Conservation (phyloP, 2,113 vertebrate species). For the Phalacrocorax brasilianus region DNA sequence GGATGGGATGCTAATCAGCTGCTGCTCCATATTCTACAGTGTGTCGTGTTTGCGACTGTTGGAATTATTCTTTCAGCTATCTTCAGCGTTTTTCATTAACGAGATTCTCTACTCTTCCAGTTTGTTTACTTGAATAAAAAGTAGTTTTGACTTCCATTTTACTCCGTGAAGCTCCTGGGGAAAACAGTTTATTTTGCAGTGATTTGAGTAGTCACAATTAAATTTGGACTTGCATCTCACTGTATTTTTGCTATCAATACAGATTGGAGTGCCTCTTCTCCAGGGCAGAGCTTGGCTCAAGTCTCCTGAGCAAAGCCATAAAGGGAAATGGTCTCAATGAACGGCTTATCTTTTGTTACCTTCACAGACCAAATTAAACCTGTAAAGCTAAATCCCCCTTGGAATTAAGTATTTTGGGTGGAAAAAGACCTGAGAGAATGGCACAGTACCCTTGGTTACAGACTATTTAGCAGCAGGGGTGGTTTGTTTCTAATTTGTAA, state of each 20-base stretch:
- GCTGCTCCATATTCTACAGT: constrained; percentile 26
- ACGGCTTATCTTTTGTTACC: neutral
- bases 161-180: constrained; percentile 44
- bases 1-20: constrained; percentile 23
- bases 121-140: constrained; percentile 65
- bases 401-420: neutral
- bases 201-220: constrained; percentile 64
- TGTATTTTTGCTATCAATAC: neutral
- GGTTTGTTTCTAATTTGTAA: neutral
- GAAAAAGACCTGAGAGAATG: neutral
- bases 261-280: neutral
- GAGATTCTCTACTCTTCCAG: constrained; percentile 62
- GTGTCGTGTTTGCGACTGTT: constrained; percentile 36
- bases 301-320: neutral
- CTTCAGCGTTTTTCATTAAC: constrained; percentile 66
- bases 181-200: constrained; percentile 62
- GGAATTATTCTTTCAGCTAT: constrained; percentile 51
- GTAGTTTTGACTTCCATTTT: constrained; percentile 61
- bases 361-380: neutral
- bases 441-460: neutral
- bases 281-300: neutral
- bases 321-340: neutral
- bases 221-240: constrained; percentile 31
- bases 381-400: neutral
- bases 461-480: neutral